Conservation (phyloP, 1,140 invertebrate genomes). For the Coptotermes formosanus region DNA sequence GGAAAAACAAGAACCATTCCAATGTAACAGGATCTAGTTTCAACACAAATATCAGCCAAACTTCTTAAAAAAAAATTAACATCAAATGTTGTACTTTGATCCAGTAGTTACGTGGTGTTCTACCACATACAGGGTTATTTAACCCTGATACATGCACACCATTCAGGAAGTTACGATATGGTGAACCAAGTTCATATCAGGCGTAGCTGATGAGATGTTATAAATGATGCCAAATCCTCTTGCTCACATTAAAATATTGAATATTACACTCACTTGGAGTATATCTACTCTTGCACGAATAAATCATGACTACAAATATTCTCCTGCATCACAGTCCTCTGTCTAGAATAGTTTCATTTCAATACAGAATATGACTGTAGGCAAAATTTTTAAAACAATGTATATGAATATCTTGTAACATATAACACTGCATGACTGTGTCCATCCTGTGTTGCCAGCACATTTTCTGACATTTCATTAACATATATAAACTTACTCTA, state of each 20-base stretch:
- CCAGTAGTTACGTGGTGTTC: background rate
- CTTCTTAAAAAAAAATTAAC: background rate
- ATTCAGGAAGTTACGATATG: background rate
- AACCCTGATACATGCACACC: background rate
- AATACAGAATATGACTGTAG: background rate
- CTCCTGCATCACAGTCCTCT: background rate
- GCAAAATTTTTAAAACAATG: background rate
- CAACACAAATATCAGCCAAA: background rate
- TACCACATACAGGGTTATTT: background rate
- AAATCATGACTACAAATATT: background rate
- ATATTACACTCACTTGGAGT: background rate
- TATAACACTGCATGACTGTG: background rate
- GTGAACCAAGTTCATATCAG: background rate
- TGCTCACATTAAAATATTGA: background rate
- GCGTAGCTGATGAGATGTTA: too few relatives aligned
- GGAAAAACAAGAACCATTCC: too few relatives aligned
- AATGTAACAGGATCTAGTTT: background rate
- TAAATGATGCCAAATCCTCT: slow-evolving; percentile 1
- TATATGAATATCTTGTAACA: background rate
- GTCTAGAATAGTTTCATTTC: background rate
- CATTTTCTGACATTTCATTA: too few relatives aligned
- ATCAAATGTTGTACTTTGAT: background rate
- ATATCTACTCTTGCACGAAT: background rate
- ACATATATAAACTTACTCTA: too few relatives aligned
- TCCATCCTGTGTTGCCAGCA: too few relatives aligned